These are phyloP conservation scores for Premnoplex brunnescens DNA, from an alignment of 2,797 vertebrate genomes.

Conservation along the genomic window DNA sequence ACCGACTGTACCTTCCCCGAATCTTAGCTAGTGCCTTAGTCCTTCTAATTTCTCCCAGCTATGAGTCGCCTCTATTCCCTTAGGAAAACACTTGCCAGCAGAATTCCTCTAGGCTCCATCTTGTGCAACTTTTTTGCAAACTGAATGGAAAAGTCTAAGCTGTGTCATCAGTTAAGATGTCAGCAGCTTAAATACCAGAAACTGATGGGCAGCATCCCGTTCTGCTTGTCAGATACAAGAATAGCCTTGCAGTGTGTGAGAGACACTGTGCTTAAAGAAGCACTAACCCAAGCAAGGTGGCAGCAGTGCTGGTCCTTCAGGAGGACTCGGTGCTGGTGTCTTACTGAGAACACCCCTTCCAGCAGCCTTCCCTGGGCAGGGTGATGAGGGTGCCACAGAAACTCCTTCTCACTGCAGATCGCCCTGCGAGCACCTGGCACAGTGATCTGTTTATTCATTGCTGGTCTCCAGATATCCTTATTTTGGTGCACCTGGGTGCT, in stretches of 20 bases:
- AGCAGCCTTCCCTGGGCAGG: neutral
- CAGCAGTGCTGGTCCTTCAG: neutral
- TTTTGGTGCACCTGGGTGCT: accelerated
- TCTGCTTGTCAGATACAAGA: neutral
- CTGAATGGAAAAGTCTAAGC: neutral
- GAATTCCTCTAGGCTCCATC: neutral
- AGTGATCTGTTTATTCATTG: accelerated
- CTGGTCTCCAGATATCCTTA: neutral
- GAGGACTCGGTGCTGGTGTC: accelerated
- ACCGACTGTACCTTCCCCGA: neutral
- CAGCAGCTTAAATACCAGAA: constrained; percentile 1
- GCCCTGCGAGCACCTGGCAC: accelerated
- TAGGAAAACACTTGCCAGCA: neutral
- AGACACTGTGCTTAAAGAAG: neutral
- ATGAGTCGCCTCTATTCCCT: accelerated
- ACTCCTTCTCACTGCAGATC: neutral
- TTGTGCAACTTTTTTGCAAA: neutral
- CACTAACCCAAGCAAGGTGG: neutral
- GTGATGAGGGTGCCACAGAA: neutral
- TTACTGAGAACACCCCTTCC: neutral
- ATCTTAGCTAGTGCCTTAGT: neutral
- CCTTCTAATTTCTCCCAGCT: neutral
- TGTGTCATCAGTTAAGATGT: constrained; percentile 9
- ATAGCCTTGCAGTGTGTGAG: neutral
- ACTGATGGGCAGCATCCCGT: neutral